phyloP scores from a whole-genome alignment of 2,888 invertebrate species.

The Cyclophora punctaria region DNA sequence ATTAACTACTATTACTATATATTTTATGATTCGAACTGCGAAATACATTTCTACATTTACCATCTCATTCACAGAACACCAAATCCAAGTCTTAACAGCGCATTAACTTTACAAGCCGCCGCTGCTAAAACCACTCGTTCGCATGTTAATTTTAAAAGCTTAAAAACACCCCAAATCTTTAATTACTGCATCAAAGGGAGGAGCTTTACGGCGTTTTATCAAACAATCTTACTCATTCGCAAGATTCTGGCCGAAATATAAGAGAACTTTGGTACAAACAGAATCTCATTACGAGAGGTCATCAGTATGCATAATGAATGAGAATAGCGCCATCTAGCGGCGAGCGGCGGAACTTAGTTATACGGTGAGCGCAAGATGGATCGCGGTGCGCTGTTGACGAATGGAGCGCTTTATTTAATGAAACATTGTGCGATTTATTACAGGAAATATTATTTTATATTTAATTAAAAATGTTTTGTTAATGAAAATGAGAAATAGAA shows the following conservation, averaged over 20 bases:
- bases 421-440: constrained; percentile 14
- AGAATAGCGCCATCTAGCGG: constrained; percentile 66
- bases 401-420: constrained; percentile 19
- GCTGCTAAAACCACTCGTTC: not conserved
- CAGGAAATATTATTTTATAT: constrained; percentile 2
- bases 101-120: too few relatives aligned
- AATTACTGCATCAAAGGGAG: constrained; percentile 18
- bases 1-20: too few relatives aligned
- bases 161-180: constrained; percentile 14
- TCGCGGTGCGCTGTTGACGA: constrained; percentile 34
- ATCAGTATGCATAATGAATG: constrained; percentile 88
- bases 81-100: too few relatives aligned
- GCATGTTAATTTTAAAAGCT: not conserved
- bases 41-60: too few relatives aligned
- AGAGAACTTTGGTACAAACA: constrained; percentile 47
- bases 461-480: constrained; percentile 2
- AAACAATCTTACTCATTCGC: constrained; percentile 52
- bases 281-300: constrained; percentile 78
- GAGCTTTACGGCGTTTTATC: constrained; percentile 33
- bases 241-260: constrained; percentile 52
- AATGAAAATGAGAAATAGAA: not conserved
- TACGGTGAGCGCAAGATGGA: constrained; percentile 44
- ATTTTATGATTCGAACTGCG: too few relatives aligned
- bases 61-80: too few relatives aligned
- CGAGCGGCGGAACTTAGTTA: constrained; percentile 50